phyloP scores from a whole-genome alignment of 2,113 vertebrate genomes.

The Circaetus gallicus region DNA sequence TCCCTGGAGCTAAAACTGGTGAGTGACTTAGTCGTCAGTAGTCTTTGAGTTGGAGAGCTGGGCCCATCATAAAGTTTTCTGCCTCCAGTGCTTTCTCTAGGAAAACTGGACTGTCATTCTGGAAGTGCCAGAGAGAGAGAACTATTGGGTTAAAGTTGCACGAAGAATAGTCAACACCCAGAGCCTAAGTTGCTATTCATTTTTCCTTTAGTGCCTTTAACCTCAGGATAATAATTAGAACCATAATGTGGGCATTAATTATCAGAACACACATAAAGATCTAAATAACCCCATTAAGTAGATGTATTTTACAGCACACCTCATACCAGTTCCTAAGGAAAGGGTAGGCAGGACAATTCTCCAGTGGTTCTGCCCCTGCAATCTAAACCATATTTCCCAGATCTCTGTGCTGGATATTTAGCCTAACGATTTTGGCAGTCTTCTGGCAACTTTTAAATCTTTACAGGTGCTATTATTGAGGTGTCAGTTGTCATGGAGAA shows the following conservation, averaged over 20 bases:
- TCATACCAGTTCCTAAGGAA: not conserved
- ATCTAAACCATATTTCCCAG: not conserved
- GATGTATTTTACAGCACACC: not conserved
- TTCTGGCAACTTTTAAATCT: conserved; percentile 10
- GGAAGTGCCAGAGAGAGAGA: not conserved
- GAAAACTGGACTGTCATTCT: not conserved
- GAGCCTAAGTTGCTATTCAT: not conserved
- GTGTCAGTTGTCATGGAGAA: conserved; percentile 19
- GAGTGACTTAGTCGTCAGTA: not conserved
- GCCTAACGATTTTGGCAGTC: not conserved
- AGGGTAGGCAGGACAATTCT: not conserved
- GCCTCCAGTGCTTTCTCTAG: not conserved
- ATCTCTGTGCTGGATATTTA: not conserved
- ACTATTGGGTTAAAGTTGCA: not conserved
- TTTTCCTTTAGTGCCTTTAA: not conserved
- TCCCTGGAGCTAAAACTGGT: not conserved
- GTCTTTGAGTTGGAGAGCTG: not conserved
- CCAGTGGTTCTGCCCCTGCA: not conserved
- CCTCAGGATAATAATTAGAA: not conserved
- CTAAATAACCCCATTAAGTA: not conserved
- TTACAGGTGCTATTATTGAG: conserved; percentile 19
- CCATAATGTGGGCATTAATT: not conserved
- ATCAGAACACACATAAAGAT: not conserved
- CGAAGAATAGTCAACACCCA: not conserved
- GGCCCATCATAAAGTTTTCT: not conserved